These are phyloP conservation scores for Chaetophractus vellerosus DNA, from an alignment of 2,797 vertebrate genomes.

Conservation along the genomic window DNA sequence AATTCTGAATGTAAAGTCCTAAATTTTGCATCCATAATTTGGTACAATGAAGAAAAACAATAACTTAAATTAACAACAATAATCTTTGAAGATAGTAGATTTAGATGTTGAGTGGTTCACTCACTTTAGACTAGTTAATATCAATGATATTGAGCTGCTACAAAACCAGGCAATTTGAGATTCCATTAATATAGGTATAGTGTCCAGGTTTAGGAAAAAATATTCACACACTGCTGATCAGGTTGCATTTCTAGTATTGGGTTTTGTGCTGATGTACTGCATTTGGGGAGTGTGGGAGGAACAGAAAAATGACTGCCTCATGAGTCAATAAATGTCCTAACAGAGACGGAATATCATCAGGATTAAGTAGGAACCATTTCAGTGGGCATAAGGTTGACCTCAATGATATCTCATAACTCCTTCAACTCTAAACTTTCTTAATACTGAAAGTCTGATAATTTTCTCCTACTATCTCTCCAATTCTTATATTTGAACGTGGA, in stretches of 20 bases:
- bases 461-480: not conserved
- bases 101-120: not conserved
- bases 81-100: conserved; percentile 11
- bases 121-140: not conserved
- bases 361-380: not conserved
- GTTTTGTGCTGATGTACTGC: not conserved
- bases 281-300: not conserved
- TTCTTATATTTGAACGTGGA: not conserved
- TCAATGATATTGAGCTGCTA: conserved; percentile 15
- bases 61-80: not conserved
- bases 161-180: not conserved
- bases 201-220: not conserved
- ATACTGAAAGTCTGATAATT: conserved; percentile 16
- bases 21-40: not conserved
- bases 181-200: not conserved
- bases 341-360: not conserved
- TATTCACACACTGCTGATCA: not conserved
- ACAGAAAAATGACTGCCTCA: not conserved
- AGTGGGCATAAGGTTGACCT: not conserved
- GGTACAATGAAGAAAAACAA: not conserved
- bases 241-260: not conserved
- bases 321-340: not conserved
- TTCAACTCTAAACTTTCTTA: not conserved
- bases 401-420: not conserved
- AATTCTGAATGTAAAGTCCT: not conserved